These are phyloP conservation scores for Carassius carassius DNA, from an alignment of 2,113 vertebrate species.

Conservation along the genomic window DNA sequence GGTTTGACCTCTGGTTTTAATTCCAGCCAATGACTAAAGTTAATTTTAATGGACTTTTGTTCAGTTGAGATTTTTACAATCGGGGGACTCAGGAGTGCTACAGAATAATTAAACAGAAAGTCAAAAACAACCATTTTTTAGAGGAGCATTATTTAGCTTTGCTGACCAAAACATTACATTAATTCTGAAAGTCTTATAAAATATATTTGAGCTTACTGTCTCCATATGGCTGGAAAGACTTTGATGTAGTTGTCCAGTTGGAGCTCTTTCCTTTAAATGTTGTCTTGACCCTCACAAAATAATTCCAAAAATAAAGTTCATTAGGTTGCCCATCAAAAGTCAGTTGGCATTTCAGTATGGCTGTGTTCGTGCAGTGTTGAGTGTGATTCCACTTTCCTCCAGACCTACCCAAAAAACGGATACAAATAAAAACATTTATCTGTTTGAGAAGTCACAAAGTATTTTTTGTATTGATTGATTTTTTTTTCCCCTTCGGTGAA, in stretches of 20 bases:
- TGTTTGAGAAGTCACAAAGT: not conserved
- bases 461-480: not conserved
- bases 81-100: conserved; percentile 56
- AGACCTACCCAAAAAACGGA: not conserved
- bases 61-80: not conserved
- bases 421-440: not conserved
- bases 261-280: not conserved
- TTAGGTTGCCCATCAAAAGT: conserved; percentile 19
- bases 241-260: not conserved
- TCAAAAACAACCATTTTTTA: not conserved
- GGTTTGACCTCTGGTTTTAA: not conserved
- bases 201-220: conserved; percentile 49
- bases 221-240: conserved; percentile 54
- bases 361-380: conserved; percentile 22
- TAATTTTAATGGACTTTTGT: conserved; percentile 15
- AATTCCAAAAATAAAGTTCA: conserved; percentile 6
- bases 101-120: not conserved
- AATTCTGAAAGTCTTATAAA: not conserved
- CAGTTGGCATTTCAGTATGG: conserved; percentile 39
- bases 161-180: not conserved
- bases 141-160: not conserved
- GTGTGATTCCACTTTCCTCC: conserved; percentile 26
- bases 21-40: conserved; percentile 43
- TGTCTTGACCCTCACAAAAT: conserved; percentile 51
- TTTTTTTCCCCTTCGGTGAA: not conserved